Evolutionary conservation across 2,797 vertebrate genomes (phyloP).

Genomic region (Eutrigla gurnardus): DNA sequence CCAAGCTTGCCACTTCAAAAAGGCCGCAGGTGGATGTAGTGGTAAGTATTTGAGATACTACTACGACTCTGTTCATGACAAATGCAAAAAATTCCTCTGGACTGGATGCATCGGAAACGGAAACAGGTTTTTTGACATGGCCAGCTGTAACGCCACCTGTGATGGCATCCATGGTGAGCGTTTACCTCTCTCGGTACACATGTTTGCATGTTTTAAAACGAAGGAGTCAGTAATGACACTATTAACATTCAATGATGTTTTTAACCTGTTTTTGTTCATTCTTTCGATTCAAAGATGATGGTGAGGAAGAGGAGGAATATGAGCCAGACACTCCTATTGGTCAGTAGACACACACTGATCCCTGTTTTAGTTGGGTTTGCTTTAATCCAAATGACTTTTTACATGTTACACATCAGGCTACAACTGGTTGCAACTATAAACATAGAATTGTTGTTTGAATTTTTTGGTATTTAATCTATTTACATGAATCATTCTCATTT

Average conservation of each 20-base stretch:
- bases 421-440: not conserved
- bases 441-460: not conserved
- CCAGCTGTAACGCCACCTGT: conserved; percentile 79
- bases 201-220: not conserved
- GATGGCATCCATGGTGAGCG: conserved; percentile 71
- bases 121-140: conserved; percentile 68
- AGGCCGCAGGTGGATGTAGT: conserved; percentile 46
- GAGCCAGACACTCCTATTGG: conserved; percentile 82
- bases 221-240: not conserved
- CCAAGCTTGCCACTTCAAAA: conserved; percentile 46
- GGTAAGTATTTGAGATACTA: conserved; percentile 56
- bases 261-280: not conserved
- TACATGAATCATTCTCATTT: not conserved
- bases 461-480: not conserved
- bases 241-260: not conserved
- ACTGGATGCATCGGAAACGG: conserved; percentile 77
- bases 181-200: not conserved
- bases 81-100: conserved; percentile 76
- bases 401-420: not conserved
- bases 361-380: not conserved
- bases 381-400: not conserved
- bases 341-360: conserved; percentile 53
- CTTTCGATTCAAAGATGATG: conserved; percentile 58
- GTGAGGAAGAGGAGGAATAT: conserved; percentile 42
- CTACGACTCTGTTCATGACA: conserved; percentile 72